Base-by-base conservation (phyloP, 2,888 invertebrate species). In the Tetragnatha montana region DNA sequence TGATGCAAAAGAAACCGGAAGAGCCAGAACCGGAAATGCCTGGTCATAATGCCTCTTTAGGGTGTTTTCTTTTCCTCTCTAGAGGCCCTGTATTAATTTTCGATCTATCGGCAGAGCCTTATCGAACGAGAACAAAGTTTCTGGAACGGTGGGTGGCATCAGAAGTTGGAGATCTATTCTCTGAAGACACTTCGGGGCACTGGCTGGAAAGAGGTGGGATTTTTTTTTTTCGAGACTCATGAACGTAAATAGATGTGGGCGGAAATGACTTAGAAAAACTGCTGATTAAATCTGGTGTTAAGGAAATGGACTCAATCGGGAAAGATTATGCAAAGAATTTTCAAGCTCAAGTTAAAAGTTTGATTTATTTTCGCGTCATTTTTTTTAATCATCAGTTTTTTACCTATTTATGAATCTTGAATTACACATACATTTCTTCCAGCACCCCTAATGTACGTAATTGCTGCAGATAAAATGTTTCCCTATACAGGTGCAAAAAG, bases 61-160 rank as follows among this genome's bases (percentile, higher is more conserved):
- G 69, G 50, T 70, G 12, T 35, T 70, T 50, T 79, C 79, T 70
- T 85, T 85, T 78, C 85, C 19, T 60, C 17, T 35, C 35, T 68
- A 71, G 81, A 75, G 70, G 74, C n/a, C 35, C 21, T 81, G 87
- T 87, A 87, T 87, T 87, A 81, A 87, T 81, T 87, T 81, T 87
- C 87, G 87, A 76, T 87, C 60, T 76, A 81, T 82, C 75, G 87
- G 71, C 71, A 81, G 71, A 81, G 50, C 35, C 35, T 35, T 35
- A 35, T 60, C 35, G 47, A 68, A 85, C 51, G n/a, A 7, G n/a
- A n/a, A 17, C 50, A 47, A 69, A 84, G 76, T 84, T 84, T 47
- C 60, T 76, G 81, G 19, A 73, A 50, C 19, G 50, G 49, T 17
- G 70, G 19, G 19, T 69, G 60, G 76, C 19, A 68, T 84, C 60